Evolutionary conservation across 2,113 vertebrate species (phyloP).

Genomic region (Serilophus lunatus): DNA sequence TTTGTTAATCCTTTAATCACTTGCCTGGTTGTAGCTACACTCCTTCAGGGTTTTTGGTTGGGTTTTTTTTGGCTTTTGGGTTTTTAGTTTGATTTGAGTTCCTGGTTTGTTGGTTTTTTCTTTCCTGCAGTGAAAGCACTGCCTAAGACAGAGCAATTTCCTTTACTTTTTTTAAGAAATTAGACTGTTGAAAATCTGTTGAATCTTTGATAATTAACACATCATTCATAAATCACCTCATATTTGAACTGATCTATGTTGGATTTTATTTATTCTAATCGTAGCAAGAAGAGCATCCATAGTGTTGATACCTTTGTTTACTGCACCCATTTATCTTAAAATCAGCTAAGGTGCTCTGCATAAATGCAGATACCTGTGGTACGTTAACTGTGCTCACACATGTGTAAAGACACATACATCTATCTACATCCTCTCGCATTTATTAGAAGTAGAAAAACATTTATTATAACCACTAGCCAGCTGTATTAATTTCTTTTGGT

Average conservation of each 20-base stretch:
- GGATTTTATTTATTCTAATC: background rate
- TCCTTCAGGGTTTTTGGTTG: background rate
- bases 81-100: background rate
- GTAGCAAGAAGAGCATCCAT: background rate
- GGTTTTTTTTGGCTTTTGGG: background rate
- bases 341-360: background rate
- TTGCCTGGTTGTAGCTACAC: background rate
- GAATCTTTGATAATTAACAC: background rate
- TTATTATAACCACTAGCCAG: background rate
- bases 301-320: background rate
- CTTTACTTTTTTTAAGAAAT: background rate
- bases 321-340: background rate
- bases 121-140: background rate
- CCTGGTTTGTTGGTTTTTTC: background rate
- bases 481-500: background rate
- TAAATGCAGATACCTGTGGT: background rate
- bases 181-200: background rate
- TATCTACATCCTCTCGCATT: background rate
- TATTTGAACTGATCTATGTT: background rate
- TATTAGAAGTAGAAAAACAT: background rate
- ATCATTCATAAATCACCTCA: background rate
- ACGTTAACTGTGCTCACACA: accelerated
- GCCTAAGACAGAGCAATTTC: background rate
- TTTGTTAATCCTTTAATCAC: background rate
- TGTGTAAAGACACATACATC: accelerated